Evolutionary conservation across 1,140 invertebrate species (phyloP).

Genomic region (Argopecten irradians): DNA sequence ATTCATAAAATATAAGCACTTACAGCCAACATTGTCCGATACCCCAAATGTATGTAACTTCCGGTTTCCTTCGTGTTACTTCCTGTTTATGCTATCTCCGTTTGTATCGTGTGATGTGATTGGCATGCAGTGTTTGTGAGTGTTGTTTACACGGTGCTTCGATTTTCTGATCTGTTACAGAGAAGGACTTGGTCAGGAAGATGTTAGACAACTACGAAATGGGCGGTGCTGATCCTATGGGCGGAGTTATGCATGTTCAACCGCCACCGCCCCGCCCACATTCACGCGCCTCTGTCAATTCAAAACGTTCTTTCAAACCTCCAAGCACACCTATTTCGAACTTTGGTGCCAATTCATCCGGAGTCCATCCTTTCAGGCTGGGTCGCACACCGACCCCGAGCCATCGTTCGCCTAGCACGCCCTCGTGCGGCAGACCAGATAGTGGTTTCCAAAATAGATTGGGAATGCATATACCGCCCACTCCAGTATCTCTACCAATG

Average conservation of each 20-base stretch:
- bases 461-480: constrained; percentile 20
- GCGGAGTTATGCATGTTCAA: neutral
- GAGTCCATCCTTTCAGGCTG: neutral
- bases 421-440: neutral
- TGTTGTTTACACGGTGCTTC: neutral
- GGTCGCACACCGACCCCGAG: neutral
- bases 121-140: neutral
- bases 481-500: constrained; percentile 15
- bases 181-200: constrained; percentile 35
- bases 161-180: constrained; percentile 14
- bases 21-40: no score
- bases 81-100: neutral
- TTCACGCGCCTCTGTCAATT: constrained; percentile 1
- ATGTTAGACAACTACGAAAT: constrained; percentile 30
- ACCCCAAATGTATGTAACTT: neutral
- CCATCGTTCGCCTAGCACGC: neutral
- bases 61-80: neutral
- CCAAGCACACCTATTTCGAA: constrained; percentile 12
- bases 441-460: neutral
- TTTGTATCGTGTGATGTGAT: neutral
- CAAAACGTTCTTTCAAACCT: constrained; percentile 3
- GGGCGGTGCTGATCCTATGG: neutral
- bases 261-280: neutral
- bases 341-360: neutral
- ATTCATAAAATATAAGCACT: neutral